phyloP scores from a whole-genome alignment of 1,140 invertebrate genomes.

The Aphelenchoides avenae region DNA sequence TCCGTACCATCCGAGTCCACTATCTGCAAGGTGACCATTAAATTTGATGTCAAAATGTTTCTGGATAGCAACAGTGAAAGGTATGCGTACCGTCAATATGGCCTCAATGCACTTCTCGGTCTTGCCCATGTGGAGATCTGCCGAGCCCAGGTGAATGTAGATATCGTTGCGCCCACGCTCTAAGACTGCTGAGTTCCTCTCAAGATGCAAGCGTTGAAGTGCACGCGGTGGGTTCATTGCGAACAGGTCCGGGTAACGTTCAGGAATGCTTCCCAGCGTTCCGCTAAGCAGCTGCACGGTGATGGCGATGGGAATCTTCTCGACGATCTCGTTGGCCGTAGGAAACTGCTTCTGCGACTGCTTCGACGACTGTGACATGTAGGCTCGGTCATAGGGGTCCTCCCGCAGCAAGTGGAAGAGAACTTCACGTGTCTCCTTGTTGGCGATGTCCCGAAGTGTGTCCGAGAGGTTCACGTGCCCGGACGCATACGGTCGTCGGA shows the following conservation, averaged over 20 bases:
- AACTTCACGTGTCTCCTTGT: conserved; percentile 34
- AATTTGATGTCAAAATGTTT: conserved; percentile 5
- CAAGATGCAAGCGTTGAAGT: neutral
- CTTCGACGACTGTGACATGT: neutral
- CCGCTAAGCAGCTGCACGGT: conserved; percentile 1
- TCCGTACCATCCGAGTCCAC: too few species aligned
- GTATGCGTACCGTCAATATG: neutral
- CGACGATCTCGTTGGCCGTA: neutral
- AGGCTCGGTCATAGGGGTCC: conserved; percentile 1
- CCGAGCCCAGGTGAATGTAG: conserved; percentile 11
- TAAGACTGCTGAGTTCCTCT: neutral
- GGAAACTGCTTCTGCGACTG: neutral
- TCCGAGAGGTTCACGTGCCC: conserved; percentile 12
- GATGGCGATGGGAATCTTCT: neutral
- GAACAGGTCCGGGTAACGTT: neutral
- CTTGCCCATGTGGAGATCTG: conserved; percentile 21
- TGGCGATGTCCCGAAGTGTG: conserved; percentile 19
- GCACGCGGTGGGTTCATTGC: neutral
- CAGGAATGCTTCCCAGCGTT: neutral
- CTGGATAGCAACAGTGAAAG: neutral
- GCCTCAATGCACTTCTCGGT: conserved; percentile 17
- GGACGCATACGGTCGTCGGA: conserved; percentile 13
- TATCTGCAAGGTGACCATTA: too few species aligned
- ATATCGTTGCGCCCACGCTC: conserved; percentile 17
- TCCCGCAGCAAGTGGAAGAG: neutral